These are phyloP conservation scores for Crematogaster levior DNA, from an alignment of 2,888 invertebrate species.

Conservation along the genomic window DNA sequence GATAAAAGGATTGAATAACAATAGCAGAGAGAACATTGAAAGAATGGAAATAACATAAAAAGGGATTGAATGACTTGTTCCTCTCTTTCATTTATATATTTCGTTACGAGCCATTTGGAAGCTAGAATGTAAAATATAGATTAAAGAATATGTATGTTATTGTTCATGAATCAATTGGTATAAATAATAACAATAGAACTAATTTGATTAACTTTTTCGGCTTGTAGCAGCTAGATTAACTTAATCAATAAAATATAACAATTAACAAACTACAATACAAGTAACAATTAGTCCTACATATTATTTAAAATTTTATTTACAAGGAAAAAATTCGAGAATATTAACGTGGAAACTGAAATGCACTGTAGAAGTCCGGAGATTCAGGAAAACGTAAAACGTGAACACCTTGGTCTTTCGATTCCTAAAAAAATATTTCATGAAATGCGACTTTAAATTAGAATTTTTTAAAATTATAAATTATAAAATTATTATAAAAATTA, in stretches of 20 bases:
- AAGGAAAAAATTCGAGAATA: not conserved
- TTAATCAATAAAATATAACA: not conserved
- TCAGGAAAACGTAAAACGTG: constrained; percentile 14
- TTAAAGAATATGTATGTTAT: not conserved
- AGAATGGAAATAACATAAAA: not conserved
- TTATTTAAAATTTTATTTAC: not conserved
- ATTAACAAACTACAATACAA: too few species aligned
- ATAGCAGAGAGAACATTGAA: constrained; percentile 15
- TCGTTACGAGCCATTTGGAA: constrained; percentile 27
- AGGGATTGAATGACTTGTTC: constrained; percentile 11
- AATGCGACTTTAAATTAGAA: too few species aligned
- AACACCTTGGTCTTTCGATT: not conserved
- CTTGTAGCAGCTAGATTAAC: not conserved
- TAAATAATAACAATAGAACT: not conserved
- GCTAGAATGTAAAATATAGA: not conserved
- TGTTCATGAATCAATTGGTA: not conserved
- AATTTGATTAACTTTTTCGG: not conserved
- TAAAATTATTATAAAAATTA: not conserved
- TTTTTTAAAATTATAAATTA: too few species aligned
- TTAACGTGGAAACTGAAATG: constrained; percentile 15
- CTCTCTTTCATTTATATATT: constrained; percentile 6
- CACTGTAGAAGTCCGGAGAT: not conserved
- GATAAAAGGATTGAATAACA: constrained; percentile 18
- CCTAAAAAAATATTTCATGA: constrained; percentile 28
- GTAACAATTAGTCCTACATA: not conserved